Base-by-base conservation (phyloP, 2,888 invertebrate species). In the Drosophila neotestacea region DNA sequence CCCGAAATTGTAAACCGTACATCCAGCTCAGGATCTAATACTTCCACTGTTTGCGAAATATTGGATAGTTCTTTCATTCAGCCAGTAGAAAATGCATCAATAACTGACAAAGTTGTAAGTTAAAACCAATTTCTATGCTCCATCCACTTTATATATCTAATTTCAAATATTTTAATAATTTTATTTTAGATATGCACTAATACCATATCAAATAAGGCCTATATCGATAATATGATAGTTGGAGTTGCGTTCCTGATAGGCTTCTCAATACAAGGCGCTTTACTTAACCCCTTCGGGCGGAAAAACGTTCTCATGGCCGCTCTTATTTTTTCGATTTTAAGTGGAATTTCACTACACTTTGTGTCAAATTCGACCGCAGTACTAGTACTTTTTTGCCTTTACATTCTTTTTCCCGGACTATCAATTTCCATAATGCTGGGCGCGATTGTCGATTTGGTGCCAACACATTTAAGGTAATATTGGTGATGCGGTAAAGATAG, bases 1-100 rank as follows among this genome's bases (percentile, higher is more conserved):
- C 91, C 92, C 0, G 92, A 92, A 71, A 92, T 92, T 56, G 90
- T 91, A 0, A 92, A 92, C 58, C 89, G 90, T 28, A 85, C 90
- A 0, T 81, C 91, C 0, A 77, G 66, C 1, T 27, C 65, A 0
- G 64, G 46, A 11, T 69, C 66, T 11, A 56, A 54, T 0, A 69
- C 66, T 11, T 81, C 77, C 1, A 86, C 90, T 0, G 85, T 91
- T 5, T 91, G 91, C 44, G 74, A 84, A 46, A 78, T 89, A 28
- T 70, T 91, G 34, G 82, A 87, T n/a, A 76, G 65, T 9, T 88
- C 85, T 0, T 86, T 44, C 4, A 44, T 27, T 13, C 44, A 36
- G 1, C 72, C 79, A 4, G 44, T n/a, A 1, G 4, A 61, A 9
- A 72, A 70, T 44, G 38, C 30, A 4, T 36, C 48, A 16, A 36